Conservation (phyloP, 2,113 vertebrate genomes). For the Thamnophis sirtalis region DNA sequence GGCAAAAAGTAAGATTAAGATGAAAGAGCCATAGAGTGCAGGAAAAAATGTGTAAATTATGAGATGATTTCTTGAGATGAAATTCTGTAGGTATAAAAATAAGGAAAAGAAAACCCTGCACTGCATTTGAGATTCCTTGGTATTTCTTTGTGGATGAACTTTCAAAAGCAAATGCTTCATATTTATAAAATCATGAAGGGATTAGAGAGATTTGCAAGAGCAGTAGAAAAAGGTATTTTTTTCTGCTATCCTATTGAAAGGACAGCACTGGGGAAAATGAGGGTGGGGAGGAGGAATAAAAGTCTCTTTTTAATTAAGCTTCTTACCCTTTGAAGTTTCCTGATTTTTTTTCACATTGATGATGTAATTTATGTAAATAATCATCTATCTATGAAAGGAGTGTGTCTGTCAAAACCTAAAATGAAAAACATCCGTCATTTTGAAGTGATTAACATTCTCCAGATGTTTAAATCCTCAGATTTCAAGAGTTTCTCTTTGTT, state of each 20-base stretch:
- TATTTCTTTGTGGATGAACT: background rate
- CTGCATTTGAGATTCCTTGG: background rate
- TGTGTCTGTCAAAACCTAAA: constrained; percentile 80
- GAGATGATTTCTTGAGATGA: background rate
- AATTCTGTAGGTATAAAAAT: background rate
- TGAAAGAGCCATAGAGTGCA: background rate
- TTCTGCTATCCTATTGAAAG: constrained; percentile 30
- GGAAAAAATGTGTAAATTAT: accelerated
- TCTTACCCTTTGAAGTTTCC: constrained; percentile 70
- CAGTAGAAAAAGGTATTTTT: constrained; percentile 28
- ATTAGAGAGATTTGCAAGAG: constrained; percentile 20
- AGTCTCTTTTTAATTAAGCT: constrained; percentile 75
- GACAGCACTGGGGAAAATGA: background rate
- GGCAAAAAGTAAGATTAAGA: background rate
- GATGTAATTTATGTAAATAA: constrained; percentile 87
- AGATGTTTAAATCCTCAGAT: constrained; percentile 86
- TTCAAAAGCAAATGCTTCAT: constrained; percentile 1
- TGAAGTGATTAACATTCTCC: constrained; percentile 87
- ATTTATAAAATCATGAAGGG: background rate
- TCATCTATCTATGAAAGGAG: constrained; percentile 79
- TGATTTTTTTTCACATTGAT: constrained; percentile 68
- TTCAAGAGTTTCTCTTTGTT: constrained; percentile 88
- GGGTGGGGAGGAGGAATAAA: constrained; percentile 53
- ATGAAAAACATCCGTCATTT: constrained; percentile 89
- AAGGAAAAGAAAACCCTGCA: background rate